Base-by-base conservation (phyloP, 2,113 vertebrate genomes). In the Oenanthe melanoleuca region DNA sequence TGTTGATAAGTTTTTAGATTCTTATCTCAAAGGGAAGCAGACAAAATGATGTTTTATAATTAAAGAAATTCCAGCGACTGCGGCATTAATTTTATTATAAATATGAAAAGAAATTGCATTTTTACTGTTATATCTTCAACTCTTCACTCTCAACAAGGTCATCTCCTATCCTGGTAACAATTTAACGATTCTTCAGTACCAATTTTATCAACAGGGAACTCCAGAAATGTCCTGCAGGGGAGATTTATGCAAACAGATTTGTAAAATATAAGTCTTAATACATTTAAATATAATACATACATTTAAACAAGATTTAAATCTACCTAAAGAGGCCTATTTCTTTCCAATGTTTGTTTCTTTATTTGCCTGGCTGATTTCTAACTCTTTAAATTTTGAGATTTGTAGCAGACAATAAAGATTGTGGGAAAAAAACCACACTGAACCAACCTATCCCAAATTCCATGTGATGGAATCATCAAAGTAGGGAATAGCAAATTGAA, bases 361-460 rank as follows among this genome's bases (percentile, higher is more conserved):
- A 2, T 5, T 52, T 69, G 0, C 6, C 61, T 69, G 16, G 5
- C 9, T 73, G 25, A 10, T 55, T 89, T 88, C 42, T 72, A 9
- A n/a, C 8, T 53, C 6, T 55, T 67, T 69, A 11, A 24, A 17
- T 47, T 83, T 74, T 73, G 11, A 63, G 23, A 66, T 86, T 89
- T 73, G 7, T 42, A 66, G 14, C 8, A 88, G 20, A 45, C 6
- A 60, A 9, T 38, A 71, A 80, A 80, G 18, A 18, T 1, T 80
- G 25, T 8, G 66, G 10, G 8, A 29, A n/a, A 72, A 56, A 57
- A 42, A 0, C 3, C 3, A 12, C 44, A 23, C 4, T 1, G 10
- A 66, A 26, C 8, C 4, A 17, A 40, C 1, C 1, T 4, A 19
- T 7, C 1, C 3, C 10, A 14, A n/a, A 8, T 2, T 7, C 16